Evolutionary conservation across 23 tunicate species (phyloP).

Genomic region (Trididemnum miniatum): DNA sequence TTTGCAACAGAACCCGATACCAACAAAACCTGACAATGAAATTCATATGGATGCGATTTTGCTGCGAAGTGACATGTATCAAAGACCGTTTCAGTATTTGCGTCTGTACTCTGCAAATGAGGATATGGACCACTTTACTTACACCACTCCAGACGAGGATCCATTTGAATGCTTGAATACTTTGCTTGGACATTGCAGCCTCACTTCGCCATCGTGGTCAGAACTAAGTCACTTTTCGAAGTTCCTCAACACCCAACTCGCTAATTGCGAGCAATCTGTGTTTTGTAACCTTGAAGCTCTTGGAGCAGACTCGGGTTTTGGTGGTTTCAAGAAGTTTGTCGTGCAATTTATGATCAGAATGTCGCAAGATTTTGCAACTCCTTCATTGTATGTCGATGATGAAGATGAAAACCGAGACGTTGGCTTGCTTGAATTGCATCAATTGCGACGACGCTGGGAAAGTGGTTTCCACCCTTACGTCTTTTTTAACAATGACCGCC

Average conservation of each 20-base stretch:
- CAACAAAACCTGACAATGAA: neutral
- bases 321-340: slow-evolving; percentile 42
- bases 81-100: slow-evolving; percentile 46
- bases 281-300: slow-evolving; percentile 19
- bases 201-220: slow-evolving; percentile 35
- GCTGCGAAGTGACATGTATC: slow-evolving; percentile 33
- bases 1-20: slow-evolving; percentile 9
- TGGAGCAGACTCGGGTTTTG: neutral
- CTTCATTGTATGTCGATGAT: slow-evolving; percentile 40
- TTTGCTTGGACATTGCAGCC: slow-evolving; percentile 15
- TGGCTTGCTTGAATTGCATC: slow-evolving; percentile 38
- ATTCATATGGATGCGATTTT: slow-evolving; percentile 32
- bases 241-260: slow-evolving; percentile 40
- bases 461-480: slow-evolving; percentile 46
- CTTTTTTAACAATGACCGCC: slow-evolving; percentile 59
- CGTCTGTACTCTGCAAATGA: neutral
- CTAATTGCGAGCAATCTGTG: slow-evolving; percentile 43
- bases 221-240: slow-evolving; percentile 50
- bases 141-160: neutral
- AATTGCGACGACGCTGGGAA: slow-evolving; percentile 67
- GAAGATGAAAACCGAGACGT: neutral
- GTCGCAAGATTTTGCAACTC: slow-evolving; percentile 81
- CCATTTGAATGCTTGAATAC: slow-evolving; percentile 28
- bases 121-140: slow-evolving; percentile 23
- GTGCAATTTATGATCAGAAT: slow-evolving; percentile 67